Conservation (phyloP, 1,140 invertebrate genomes). For the Riptortus pedestris region DNA sequence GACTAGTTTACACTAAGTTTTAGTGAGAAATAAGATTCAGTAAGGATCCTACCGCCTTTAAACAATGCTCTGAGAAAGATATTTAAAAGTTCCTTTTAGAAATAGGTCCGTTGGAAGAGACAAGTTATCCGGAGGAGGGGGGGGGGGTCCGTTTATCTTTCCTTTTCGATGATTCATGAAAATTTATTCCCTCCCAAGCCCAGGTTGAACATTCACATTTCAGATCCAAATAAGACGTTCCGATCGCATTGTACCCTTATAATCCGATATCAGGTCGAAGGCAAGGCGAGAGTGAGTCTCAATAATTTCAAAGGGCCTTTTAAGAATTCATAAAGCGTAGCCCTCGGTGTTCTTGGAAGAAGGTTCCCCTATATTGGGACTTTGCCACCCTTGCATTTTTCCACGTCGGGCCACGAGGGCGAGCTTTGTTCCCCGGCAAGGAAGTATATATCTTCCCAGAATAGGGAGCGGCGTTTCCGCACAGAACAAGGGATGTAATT, state of each 20-base stretch:
- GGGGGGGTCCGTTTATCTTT: no score
- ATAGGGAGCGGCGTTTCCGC: neutral
- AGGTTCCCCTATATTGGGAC: constrained; percentile 6
- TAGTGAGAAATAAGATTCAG: no score
- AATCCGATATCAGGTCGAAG: neutral
- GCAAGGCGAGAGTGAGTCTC: neutral
- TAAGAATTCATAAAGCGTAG: constrained; percentile 17
- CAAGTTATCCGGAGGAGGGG: no score
- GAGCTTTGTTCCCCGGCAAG: neutral
- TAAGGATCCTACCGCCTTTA: no score
- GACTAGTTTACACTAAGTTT: no score
- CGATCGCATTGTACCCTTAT: neutral
- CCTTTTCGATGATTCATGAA: no score
- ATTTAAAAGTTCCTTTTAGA: no score
- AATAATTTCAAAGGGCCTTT: constrained; percentile 2
- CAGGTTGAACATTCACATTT: neutral
- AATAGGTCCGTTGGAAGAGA: no score
- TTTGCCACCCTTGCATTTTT: neutral
- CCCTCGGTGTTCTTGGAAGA: neutral
- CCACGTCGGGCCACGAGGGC: neutral
- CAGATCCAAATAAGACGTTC: neutral
- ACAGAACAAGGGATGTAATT: constrained; percentile 13
- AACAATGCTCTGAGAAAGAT: no score
- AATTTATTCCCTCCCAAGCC: no score
- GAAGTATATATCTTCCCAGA: constrained; percentile 4